phyloP scores from a whole-genome alignment of 2,797 vertebrate species.

The Brachymystax lenok region DNA sequence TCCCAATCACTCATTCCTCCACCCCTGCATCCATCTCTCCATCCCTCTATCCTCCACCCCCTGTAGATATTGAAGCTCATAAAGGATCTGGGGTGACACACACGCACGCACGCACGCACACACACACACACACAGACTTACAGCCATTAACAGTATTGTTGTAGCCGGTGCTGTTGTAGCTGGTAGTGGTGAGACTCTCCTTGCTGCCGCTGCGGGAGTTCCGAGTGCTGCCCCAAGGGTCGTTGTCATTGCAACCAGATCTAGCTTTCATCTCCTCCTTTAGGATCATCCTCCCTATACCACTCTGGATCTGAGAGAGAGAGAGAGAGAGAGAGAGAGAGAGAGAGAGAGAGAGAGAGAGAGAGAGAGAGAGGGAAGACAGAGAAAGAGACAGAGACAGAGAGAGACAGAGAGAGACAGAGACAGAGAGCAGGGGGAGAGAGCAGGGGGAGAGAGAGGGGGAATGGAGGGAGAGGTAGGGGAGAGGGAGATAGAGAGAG shows the following conservation, averaged over 20 bases:
- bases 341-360: constrained; percentile 47
- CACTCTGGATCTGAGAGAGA: constrained; percentile 85
- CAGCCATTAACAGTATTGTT: constrained; percentile 92
- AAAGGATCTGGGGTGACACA: constrained; percentile 18
- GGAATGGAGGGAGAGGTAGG: not conserved
- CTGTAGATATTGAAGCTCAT: constrained; percentile 22
- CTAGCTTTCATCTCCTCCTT: constrained; percentile 99
- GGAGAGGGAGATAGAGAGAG: too few species aligned
- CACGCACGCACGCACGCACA: not conserved
- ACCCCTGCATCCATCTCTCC: constrained; percentile 18
- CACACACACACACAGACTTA: constrained; percentile 66
- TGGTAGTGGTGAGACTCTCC: constrained; percentile 87
- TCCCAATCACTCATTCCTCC: constrained; percentile 11
- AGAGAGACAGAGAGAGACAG: not conserved
- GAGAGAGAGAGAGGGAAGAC: not conserved
- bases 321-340: constrained; percentile 44
- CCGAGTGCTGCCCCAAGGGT: constrained; percentile 93
- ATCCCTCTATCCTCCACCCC: constrained; percentile 21
- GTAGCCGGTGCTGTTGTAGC: constrained; percentile 82
- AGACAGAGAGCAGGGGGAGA: not conserved
- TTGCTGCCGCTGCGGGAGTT: constrained; percentile 93
- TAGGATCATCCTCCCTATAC: constrained; percentile 95
- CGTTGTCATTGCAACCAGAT: constrained; percentile 91
- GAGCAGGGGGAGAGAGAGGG: not conserved
- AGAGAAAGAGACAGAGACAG: not conserved